Evolutionary conservation across 2,888 invertebrate genomes (phyloP).

Genomic region (Caenorhabditis imperialis): DNA sequence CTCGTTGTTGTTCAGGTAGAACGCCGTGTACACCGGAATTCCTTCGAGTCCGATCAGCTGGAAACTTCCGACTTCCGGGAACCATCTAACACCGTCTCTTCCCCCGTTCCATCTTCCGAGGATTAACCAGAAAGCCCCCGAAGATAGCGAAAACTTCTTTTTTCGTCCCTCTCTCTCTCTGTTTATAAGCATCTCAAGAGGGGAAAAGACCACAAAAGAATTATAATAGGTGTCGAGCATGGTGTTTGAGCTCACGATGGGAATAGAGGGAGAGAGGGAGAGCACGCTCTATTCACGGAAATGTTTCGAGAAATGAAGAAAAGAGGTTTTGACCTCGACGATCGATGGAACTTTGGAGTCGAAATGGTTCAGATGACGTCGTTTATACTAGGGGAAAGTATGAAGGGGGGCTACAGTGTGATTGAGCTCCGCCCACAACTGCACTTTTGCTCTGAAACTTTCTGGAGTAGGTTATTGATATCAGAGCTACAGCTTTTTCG

Average conservation of each 20-base stretch:
- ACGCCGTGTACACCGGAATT: slow-evolving; percentile 98
- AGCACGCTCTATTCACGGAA: too few relatives aligned
- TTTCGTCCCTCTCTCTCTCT: slow-evolving; percentile 10
- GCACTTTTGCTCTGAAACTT: too few relatives aligned
- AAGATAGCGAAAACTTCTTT: not conserved
- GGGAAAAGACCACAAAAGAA: slow-evolving; percentile 18
- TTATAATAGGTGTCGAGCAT: slow-evolving; percentile 47
- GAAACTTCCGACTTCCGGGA: slow-evolving; percentile 30
- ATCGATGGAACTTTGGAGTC: too few relatives aligned
- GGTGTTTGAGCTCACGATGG: slow-evolving; percentile 37
- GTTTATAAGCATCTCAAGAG: slow-evolving; percentile 2
- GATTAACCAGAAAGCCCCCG: slow-evolving; percentile 21
- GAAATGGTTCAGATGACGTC: too few relatives aligned
- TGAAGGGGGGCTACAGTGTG: too few relatives aligned
- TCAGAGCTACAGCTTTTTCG: too few relatives aligned
- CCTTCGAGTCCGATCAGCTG: slow-evolving; percentile 94
- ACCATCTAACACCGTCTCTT: not conserved
- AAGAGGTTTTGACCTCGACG: too few relatives aligned
- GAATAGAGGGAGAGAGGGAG: too few relatives aligned
- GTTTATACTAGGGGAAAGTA: too few relatives aligned
- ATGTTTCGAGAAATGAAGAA: too few relatives aligned
- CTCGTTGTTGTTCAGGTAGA: slow-evolving; percentile 89
- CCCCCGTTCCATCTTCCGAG: slow-evolving; percentile 12
- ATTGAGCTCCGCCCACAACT: too few relatives aligned
- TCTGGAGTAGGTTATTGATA: too few relatives aligned